Evolutionary conservation across 2,113 vertebrate species (phyloP).

Genomic region (Symphodus melops): DNA sequence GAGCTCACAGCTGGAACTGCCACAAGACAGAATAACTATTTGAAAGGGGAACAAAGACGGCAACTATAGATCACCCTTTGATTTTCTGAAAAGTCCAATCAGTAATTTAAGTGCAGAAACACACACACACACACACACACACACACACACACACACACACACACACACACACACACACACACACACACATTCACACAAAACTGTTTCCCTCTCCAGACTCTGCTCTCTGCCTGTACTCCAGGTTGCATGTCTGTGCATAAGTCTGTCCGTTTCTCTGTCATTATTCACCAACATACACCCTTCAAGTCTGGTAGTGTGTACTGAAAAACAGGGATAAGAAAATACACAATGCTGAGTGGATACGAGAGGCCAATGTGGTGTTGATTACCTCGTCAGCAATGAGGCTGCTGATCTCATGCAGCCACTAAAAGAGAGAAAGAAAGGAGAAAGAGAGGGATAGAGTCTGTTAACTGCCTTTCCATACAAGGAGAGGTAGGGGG

Average conservation of each 20-base stretch:
- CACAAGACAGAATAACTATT: constrained; percentile 38
- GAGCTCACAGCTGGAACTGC: constrained; percentile 62
- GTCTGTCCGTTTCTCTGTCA: background rate
- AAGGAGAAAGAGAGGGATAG: constrained; percentile 37
- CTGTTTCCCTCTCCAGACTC: constrained; percentile 34
- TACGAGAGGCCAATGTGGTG: constrained; percentile 60
- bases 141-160: constrained; percentile 22
- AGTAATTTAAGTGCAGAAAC: constrained; percentile 46
- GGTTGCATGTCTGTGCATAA: constrained; percentile 41
- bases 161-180: constrained; percentile 24
- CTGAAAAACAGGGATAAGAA: constrained; percentile 33
- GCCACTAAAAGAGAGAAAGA: constrained; percentile 46
- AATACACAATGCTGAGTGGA: constrained; percentile 55
- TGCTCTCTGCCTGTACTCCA: constrained; percentile 22
- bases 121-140: constrained; percentile 21
- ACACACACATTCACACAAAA: too few relatives aligned
- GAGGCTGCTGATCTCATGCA: constrained; percentile 64
- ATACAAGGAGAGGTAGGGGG: constrained; percentile 82
- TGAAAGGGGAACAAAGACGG: constrained; percentile 13
- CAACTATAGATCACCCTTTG: constrained; percentile 37
- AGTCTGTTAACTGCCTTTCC: constrained; percentile 76
- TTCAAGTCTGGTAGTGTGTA: constrained; percentile 17
- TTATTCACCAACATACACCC: constrained; percentile 55
- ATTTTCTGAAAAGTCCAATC: constrained; percentile 56
- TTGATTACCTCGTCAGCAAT: constrained; percentile 70